Base-by-base conservation (phyloP, 2,797 vertebrate genomes). In the Lepus oiostolus region DNA sequence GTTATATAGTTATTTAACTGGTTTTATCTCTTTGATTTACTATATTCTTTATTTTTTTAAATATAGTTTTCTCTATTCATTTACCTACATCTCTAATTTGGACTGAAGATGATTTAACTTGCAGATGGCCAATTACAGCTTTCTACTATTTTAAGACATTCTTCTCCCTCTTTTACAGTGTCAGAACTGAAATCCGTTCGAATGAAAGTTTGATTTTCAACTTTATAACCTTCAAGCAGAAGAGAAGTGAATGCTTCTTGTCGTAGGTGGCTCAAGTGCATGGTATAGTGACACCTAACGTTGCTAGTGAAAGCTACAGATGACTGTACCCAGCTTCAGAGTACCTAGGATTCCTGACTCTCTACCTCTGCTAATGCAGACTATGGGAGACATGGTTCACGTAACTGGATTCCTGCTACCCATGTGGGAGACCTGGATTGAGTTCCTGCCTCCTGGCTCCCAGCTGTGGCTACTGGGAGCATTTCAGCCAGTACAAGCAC, bases 101-200 rank as follows among this genome's bases (percentile, higher is more conserved):
- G 30, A 93, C 22, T 71, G 42, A 95, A 67, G 79, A 68, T 54
- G 58, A 58, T 58, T 12, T 76, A 52, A 83, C 24, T 16, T 16
- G 5, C 84, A 90, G 38, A 75, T 68, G 50, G 79, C 32, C 70
- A 81, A 86, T 83, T 76, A 76, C 11, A n/a, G 30, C 11, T 70
- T 65, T 58, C 65, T 21, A 30, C 81, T 63, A 84, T 7, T 16
- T n/a, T 21, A 83, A 47, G 47, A 65, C 17, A 28, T 32, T 86
- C 47, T 88, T 52, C 38, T 38, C 16, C 63, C 21, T 71, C 10
- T 67, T 50, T 32, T 42, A 63, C 0, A 75, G 22, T 52, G 0
- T 84, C 62, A 47, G 52, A 88, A 83, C 7, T 72, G 30, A 94
- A 94, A 90, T 75, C 60, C 71, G 70, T 89, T 80, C 32, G 19